Evolutionary conservation across 1,140 invertebrate species (phyloP).

Genomic region (Eriocheir sinensis): DNA sequence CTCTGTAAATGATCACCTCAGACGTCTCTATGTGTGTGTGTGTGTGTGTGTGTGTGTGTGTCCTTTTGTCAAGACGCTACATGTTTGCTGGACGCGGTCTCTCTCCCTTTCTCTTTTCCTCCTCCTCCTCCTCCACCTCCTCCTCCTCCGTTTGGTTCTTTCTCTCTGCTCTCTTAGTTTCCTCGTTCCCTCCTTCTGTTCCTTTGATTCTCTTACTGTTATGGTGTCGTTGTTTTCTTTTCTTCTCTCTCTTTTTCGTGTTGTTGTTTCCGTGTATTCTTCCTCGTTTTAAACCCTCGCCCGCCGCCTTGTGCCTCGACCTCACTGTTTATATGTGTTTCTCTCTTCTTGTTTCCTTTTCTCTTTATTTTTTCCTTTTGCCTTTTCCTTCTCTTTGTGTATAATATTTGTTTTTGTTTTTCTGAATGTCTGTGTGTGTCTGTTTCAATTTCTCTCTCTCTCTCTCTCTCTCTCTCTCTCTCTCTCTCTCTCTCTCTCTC

Average conservation of each 20-base stretch:
- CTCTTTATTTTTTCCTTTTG: not conserved
- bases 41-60: not conserved
- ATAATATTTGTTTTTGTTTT: too few relatives aligned
- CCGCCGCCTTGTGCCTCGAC: not conserved
- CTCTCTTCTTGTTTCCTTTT: not conserved
- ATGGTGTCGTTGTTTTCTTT: not conserved
- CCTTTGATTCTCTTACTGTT: too few relatives aligned
- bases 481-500: too few relatives aligned
- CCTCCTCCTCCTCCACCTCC: not conserved
- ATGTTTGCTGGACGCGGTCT: not conserved
- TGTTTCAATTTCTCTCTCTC: too few relatives aligned
- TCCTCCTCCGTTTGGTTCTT: too few relatives aligned
- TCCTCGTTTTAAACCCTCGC: not conserved
- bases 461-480: too few relatives aligned
- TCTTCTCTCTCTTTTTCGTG: not conserved
- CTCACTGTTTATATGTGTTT: too few relatives aligned
- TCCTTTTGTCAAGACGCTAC: not conserved
- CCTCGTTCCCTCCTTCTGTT: too few relatives aligned
- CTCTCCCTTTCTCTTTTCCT: not conserved
- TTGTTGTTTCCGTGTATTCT: not conserved
- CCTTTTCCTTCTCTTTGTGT: not conserved
- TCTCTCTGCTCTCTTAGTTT: too few relatives aligned
- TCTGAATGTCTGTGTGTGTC: too few relatives aligned
- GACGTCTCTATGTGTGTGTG: not conserved
- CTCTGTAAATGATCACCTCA: constrained; percentile 17